Evolutionary conservation across 2,113 vertebrate species (phyloP).

Genomic region (Syrmaticus mikado): DNA sequence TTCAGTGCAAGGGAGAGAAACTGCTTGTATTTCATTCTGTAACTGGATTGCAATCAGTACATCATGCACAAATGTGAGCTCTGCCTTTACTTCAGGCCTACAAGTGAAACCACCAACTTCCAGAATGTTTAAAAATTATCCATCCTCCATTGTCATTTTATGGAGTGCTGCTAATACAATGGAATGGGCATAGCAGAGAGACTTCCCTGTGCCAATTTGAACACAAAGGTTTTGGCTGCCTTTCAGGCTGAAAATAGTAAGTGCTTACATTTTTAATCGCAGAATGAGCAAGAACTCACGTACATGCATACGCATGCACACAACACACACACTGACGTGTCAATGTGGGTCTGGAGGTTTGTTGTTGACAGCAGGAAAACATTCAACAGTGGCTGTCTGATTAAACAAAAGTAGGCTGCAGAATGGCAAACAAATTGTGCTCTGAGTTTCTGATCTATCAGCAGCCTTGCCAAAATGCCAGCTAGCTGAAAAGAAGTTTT

Average conservation of each 20-base stretch:
- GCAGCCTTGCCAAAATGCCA: conserved; percentile 59
- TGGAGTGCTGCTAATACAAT: conserved; percentile 2
- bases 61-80: background rate
- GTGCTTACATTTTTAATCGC: conserved; percentile 76
- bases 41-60: background rate
- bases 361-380: conserved; percentile 46
- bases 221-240: conserved; percentile 74
- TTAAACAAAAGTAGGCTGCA: conserved; percentile 63
- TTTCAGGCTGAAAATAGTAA: conserved; percentile 83
- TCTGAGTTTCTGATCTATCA: conserved; percentile 47
- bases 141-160: background rate
- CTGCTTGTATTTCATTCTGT: background rate
- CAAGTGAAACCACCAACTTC: background rate
- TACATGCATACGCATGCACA: conserved; percentile 52
- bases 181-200: conserved; percentile 5
- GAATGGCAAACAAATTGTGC: conserved; percentile 52
- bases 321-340: background rate
- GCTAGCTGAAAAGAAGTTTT: conserved; percentile 66
- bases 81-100: background rate
- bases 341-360: conserved; percentile 38
- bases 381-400: conserved; percentile 45
- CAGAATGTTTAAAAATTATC: background rate
- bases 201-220: conserved; percentile 54
- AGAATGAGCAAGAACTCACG: conserved; percentile 81
- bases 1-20: background rate